Evolutionary conservation across 2,888 invertebrate genomes (phyloP).

Genomic region (Drosophila greeni): DNA sequence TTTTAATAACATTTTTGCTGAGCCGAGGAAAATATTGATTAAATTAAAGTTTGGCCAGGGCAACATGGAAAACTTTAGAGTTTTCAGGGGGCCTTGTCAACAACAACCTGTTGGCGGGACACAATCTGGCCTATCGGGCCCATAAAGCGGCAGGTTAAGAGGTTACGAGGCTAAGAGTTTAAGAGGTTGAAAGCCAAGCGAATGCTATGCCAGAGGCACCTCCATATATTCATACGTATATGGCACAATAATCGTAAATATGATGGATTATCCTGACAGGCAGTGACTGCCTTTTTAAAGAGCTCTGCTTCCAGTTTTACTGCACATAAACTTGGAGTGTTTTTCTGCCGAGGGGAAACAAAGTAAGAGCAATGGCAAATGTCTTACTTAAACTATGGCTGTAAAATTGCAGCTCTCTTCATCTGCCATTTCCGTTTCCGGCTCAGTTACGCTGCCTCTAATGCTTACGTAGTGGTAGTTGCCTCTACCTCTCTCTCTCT

Average conservation of each 20-base stretch:
- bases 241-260: constrained; percentile 62
- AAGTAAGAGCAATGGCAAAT: constrained; percentile 32
- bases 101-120: constrained; percentile 21
- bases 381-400: constrained; percentile 15
- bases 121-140: constrained; percentile 3
- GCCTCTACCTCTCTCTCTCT: not conserved
- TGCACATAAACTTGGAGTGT: constrained; percentile 18
- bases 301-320: constrained; percentile 34
- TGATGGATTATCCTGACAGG: constrained; percentile 61
- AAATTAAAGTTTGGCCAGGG: constrained; percentile 1
- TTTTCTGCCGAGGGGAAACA: constrained; percentile 13
- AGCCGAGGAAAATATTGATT: constrained; percentile 28
- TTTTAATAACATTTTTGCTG: constrained; percentile 64
- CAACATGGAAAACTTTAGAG: constrained; percentile 10
- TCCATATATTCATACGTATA: constrained; percentile 47
- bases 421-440: constrained; percentile 26
- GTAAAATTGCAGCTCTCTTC: not conserved
- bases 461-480: constrained; percentile 5
- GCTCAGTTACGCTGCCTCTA: constrained; percentile 14
- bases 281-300: constrained; percentile 41
- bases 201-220: constrained; percentile 24
- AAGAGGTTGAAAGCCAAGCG: constrained; percentile 20
- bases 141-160: constrained; percentile 11
- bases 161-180: constrained; percentile 15
- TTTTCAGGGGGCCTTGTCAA: constrained; percentile 2